These are phyloP conservation scores for Anarhynchus alexandrinus DNA, from an alignment of 2,113 vertebrate species.

Conservation along the genomic window DNA sequence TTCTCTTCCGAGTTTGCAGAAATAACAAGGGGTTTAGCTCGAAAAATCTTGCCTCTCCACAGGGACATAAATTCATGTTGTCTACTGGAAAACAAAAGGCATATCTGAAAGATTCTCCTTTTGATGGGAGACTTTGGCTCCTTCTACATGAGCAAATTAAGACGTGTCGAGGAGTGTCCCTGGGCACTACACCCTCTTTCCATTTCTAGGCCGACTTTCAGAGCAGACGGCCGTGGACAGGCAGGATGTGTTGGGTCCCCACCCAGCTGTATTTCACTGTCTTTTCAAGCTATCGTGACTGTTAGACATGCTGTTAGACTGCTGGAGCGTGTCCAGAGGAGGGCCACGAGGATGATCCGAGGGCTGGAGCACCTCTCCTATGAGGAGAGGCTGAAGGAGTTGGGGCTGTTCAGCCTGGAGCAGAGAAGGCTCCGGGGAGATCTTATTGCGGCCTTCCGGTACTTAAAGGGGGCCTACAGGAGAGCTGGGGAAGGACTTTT, in stretches of 20 bases:
- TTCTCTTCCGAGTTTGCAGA: not conserved
- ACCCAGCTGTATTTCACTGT: not conserved
- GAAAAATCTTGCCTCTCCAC: not conserved
- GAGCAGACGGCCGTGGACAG: not conserved
- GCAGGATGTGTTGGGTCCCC: not conserved
- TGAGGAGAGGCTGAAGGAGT: no score
- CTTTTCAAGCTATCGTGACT: not conserved
- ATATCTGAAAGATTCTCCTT: not conserved
- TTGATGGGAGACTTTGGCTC: not conserved
- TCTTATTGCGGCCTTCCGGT: no score
- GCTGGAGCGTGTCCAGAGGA: no score
- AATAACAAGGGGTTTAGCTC: not conserved
- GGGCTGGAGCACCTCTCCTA: no score
- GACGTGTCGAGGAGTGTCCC: not conserved
- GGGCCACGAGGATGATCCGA: no score
- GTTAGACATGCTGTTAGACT: no score
- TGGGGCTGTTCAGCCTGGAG: no score
- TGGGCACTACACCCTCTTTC: not conserved
- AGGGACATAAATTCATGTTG: not conserved
- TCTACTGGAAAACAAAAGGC: not conserved
- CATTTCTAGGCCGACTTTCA: not conserved
- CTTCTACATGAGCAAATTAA: not conserved
- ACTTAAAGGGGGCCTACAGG: no score
- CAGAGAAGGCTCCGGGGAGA: no score
- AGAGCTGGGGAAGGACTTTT: no score